Evolutionary conservation across 2,888 invertebrate species (phyloP).

Genomic region (Tricholauxania praeusta): DNA sequence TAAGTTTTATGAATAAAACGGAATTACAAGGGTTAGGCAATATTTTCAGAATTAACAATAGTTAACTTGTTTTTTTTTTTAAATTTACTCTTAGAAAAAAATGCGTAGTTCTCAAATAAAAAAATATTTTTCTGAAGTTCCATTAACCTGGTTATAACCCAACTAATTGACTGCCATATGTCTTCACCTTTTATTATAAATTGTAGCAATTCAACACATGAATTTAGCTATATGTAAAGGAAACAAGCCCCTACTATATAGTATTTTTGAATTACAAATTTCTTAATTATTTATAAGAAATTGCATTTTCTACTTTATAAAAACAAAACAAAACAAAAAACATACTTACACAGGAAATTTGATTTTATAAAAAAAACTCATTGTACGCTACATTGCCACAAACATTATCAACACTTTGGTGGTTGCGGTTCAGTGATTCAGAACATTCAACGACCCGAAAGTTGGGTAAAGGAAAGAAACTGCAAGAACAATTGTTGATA

Average conservation of each 20-base stretch:
- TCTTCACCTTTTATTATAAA: not conserved
- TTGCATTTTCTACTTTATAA: not conserved
- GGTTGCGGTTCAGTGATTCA: slow-evolving; percentile 35
- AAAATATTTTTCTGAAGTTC: no score
- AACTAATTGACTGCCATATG: not conserved
- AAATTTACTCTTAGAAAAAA: no score
- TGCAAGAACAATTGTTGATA: not conserved
- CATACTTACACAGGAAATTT: slow-evolving; percentile 19
- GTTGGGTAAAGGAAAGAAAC: not conserved
- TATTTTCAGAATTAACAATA: no score
- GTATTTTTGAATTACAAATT: slow-evolving; percentile 1
- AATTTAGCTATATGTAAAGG: no score
- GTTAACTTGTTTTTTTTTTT: no score
- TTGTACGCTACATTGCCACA: not conserved
- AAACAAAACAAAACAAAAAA: slow-evolving; percentile 1
- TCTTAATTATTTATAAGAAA: not conserved
- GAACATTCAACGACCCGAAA: slow-evolving; percentile 31
- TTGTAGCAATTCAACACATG: not conserved
- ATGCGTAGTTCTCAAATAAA: no score
- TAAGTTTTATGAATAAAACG: no score
- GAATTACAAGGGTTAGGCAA: no score
- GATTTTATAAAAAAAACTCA: not conserved
- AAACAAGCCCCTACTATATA: not conserved
- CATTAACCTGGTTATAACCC: no score
- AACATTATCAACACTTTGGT: slow-evolving; percentile 21